Evolutionary conservation across 2,797 vertebrate species (phyloP), one percentile per base, ranked within the genome.

Genomic region (Sphenopsis melanotis): DNA sequence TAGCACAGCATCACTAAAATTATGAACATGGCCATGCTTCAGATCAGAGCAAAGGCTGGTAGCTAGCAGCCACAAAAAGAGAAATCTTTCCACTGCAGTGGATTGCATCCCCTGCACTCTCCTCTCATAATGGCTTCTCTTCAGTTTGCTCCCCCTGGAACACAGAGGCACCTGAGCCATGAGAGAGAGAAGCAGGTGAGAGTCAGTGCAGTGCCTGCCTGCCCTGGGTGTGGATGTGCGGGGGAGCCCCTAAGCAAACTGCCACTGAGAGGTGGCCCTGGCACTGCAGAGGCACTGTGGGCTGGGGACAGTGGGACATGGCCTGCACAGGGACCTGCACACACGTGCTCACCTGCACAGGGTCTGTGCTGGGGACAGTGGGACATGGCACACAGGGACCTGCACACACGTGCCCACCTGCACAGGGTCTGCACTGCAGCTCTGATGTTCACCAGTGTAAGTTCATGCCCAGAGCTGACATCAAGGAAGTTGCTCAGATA

Each of bases 311-410:
- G 24, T 9, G 55, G 44, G 71, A 18, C 0, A 2, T 5, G 8
- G 20, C 9, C 5, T 42, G 41, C 30, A 18, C n/a, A 5, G 30
- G 39, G 32, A 50, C 16, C 34, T 30, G 39, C 59, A 39, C 44
- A 14, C 18, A 6, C 2, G 1, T 2, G 3, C 11, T 63, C 27
- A 30, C 32, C 74, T 46, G 57, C 15, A 4, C 0, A 0, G 34
- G 32, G 11, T 42, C 36, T 12, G n/a, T n/a, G n/a, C n/a, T n/a
- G 37, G 37, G 37, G 37, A 37, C 37, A 39, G 39, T 39, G 41
- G 41, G 41, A 41, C 41, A 41, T 17, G 41, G 41, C 17, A 7
- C 39, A 39, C 39, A 39, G 39, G 39, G 39, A 39, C 39, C 39
- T 39, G 39, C 13, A 39, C 14, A 39, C 13, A 42, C 52, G 1